Base-by-base conservation (phyloP, 2,888 invertebrate genomes). In the Gymnosoma rotundatum region DNA sequence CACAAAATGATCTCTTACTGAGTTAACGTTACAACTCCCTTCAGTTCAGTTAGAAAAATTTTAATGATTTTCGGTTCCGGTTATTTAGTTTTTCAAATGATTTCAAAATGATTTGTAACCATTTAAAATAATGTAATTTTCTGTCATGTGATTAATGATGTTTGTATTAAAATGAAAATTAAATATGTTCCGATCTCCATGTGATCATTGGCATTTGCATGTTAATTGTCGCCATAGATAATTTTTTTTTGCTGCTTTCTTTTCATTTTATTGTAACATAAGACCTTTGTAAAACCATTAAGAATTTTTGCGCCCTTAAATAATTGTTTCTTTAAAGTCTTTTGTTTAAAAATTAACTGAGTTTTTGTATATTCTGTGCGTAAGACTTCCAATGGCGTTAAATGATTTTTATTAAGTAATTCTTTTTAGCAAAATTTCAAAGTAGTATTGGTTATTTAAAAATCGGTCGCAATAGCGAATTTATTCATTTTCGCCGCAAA, bases 31-130 rank as follows among this genome's bases (percentile, higher is more conserved):
- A 42, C 67, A 42, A 69, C 42, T 78, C 67, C 42, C 52, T 20
- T 3, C 32, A 2, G n/a, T 67, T 36, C 54, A 38, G 20, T 70
- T 63, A 12, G 25, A 25, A 32, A 72, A 70, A 32, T 78, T 70
- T 88, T 90, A 89, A 89, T 89, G 89, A 89, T 88, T 86, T 84
- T 86, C 83, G 83, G 89, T 89, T 89, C 89, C 89, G 90, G 89
- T 88, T 72, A 56, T 48, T 78, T 70, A 67, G n/a, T 45, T 48
- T 42, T 67, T 52, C 50, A 20, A 52, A 18, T 25, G 21, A 66
- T 61, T 66, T 50, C 21, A 58, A 45, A 76, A 61, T 72, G 48
- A 80, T 78, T 81, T 78, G 83, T 80, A 83, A 80, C 72, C 78
- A 66, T 80, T 81, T 61, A 38, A 56, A 56, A 61, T 36, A 61